Percentiles rank a stretch among this genome's conserved stretches.
phyloP scores from a whole-genome alignment of 2,888 invertebrate genomes.

The Caenorhabditis imperialis region DNA sequence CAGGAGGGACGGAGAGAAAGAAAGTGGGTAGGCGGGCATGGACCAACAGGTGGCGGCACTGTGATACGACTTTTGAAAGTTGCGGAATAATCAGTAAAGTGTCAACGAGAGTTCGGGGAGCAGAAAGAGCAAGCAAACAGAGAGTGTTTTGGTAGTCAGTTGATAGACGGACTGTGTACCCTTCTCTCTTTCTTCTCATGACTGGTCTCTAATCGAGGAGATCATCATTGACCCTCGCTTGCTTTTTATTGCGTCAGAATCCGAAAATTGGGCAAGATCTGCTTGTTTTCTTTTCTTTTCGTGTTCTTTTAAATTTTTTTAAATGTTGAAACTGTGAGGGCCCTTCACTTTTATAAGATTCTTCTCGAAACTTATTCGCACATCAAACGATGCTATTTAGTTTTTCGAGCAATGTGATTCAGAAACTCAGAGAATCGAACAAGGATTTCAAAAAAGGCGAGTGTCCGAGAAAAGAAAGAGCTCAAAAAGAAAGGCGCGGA shows the following conservation, averaged over 20 bases:
- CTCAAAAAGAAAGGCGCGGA: slow-evolving; percentile 28
- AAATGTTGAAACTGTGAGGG: too few relatives aligned
- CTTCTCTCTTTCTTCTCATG: not conserved
- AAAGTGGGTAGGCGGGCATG: slow-evolving; percentile 19
- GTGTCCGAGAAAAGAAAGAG: slow-evolving; percentile 25
- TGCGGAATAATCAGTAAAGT: not conserved
- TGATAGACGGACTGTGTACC: not conserved
- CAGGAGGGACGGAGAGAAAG: slow-evolving; percentile 5
- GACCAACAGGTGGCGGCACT: not conserved
- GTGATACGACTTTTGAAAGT: not conserved
- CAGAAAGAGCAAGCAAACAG: not conserved
- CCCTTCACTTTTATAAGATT: too few relatives aligned
- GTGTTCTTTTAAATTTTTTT: too few relatives aligned
- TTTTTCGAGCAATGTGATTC: too few relatives aligned
- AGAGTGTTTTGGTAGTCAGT: not conserved
- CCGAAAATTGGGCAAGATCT: not conserved
- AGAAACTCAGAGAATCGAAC: not conserved
- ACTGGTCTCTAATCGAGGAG: not conserved
- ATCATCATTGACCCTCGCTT: not conserved
- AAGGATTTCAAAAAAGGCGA: slow-evolving; percentile 2
- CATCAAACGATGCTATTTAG: too few relatives aligned
- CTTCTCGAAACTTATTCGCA: too few relatives aligned
- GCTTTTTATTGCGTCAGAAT: slow-evolving; percentile 2
- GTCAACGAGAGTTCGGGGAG: not conserved
- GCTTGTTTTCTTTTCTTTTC: too few relatives aligned